Percentiles rank a stretch among this genome's conserved stretches.
These are phyloP conservation scores for Heliconius congener DNA, from an alignment of 1,140 invertebrate species.

Conservation along the genomic window DNA sequence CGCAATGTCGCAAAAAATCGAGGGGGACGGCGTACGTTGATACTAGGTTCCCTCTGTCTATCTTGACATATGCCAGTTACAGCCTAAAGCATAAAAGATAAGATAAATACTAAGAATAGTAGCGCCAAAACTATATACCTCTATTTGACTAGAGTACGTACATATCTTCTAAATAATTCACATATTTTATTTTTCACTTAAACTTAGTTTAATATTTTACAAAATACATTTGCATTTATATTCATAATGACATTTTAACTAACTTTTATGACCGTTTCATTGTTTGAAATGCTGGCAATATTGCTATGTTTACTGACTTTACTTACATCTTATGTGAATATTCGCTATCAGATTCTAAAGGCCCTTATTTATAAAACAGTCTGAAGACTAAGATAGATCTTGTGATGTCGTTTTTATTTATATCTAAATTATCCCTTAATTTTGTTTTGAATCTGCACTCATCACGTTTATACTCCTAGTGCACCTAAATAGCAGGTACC, in stretches of 20 bases:
- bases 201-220: not conserved
- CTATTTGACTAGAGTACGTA: not conserved
- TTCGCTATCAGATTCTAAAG: no score
- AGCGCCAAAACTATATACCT: not conserved
- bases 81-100: not conserved
- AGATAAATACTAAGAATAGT: not conserved
- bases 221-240: constrained; percentile 4
- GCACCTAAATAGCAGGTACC: not conserved
- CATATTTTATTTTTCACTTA: not conserved
- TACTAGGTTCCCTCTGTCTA: not conserved
- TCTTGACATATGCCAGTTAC: not conserved
- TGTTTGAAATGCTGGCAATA: not conserved
- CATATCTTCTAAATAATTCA: not conserved
- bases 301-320: not conserved
- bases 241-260: constrained; percentile 12
- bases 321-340: not conserved
- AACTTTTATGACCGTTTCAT: constrained; percentile 3
- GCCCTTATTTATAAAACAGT: no score
- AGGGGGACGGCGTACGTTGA: not conserved
- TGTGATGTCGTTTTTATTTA: no score
- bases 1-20: not conserved
- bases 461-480: not conserved
- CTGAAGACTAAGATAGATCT: no score
- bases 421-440: not conserved
- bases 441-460: not conserved